A percentile compares a stretch with the other conserved stretches of the same genome.
phyloP scores from a whole-genome alignment of 2,888 invertebrate species.

The Operophtera brumata region DNA sequence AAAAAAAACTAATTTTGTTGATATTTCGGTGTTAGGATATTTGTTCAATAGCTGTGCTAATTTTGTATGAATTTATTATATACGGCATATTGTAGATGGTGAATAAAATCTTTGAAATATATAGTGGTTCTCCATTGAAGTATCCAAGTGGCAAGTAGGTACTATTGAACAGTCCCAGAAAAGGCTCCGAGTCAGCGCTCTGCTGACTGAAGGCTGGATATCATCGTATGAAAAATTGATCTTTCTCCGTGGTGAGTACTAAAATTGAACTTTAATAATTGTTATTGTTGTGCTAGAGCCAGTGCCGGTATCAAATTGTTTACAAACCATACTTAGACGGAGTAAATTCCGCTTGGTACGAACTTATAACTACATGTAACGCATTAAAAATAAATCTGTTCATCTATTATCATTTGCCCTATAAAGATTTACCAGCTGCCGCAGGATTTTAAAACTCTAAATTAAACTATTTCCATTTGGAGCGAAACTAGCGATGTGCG shows the following conservation, averaged over 20 bases:
- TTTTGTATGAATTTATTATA: background rate
- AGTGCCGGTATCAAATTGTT: constrained; percentile 33
- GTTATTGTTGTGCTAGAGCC: constrained; percentile 19
- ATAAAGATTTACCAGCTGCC: background rate
- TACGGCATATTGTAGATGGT: constrained; percentile 21
- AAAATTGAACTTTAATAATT: background rate
- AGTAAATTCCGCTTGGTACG: background rate
- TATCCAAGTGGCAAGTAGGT: constrained; percentile 56
- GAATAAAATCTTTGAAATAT: constrained; percentile 36
- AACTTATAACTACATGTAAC: background rate
- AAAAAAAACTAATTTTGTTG: background rate
- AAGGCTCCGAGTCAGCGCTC: constrained; percentile 45
- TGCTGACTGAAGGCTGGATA: constrained; percentile 15
- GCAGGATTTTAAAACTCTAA: background rate
- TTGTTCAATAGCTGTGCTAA: background rate
- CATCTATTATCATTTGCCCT: background rate
- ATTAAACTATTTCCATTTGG: background rate
- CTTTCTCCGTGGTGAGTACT: constrained; percentile 8
- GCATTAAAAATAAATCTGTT: background rate
- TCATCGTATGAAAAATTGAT: background rate
- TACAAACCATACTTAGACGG: constrained; percentile 14
- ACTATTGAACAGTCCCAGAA: constrained; percentile 50
- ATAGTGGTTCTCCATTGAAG: constrained; percentile 63
- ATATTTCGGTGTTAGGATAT: constrained; percentile 31
- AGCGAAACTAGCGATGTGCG: constrained; percentile 10